Percentiles rank a stretch among this genome's conserved stretches.
Evolutionary conservation across 2,888 invertebrate species (phyloP).

Genomic region (Torymus aiolomorphi): DNA sequence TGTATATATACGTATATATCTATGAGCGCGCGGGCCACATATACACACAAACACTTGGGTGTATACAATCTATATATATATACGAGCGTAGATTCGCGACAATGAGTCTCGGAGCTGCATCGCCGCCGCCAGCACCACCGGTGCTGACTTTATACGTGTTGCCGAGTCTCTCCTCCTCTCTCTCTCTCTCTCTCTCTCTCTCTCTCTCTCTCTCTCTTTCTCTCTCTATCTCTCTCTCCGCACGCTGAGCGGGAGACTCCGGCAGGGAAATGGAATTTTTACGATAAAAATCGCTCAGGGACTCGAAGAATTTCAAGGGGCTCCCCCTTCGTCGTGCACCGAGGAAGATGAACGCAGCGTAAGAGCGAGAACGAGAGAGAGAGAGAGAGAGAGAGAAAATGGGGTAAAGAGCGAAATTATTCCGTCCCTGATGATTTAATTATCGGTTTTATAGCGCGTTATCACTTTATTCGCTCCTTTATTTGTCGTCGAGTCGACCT

Average conservation of each 20-base stretch:
- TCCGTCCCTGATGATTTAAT: slow-evolving; percentile 50
- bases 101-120: slow-evolving; percentile 47
- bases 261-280: slow-evolving; percentile 56
- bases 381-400: background rate
- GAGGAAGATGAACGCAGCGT: background rate
- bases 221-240: background rate
- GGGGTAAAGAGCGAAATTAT: slow-evolving; percentile 33
- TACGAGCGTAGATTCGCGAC: slow-evolving; percentile 41
- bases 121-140: slow-evolving; percentile 17
- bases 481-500: slow-evolving; percentile 24
- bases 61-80: too few species aligned
- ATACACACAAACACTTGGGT: background rate
- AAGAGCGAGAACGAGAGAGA: background rate
- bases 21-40: background rate
- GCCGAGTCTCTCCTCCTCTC: background rate
- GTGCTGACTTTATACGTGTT: slow-evolving; percentile 26
- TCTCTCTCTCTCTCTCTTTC: background rate
- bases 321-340: too few species aligned
- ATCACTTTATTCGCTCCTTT: slow-evolving; percentile 17
- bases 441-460: slow-evolving; percentile 41
- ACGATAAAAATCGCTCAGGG: slow-evolving; percentile 55
- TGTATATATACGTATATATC: background rate
- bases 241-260: background rate
- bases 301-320: slow-evolving; percentile 44
- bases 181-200: background rate